Base-by-base conservation (phyloP, 2,888 invertebrate genomes). In the Diachrysia chrysitis region DNA sequence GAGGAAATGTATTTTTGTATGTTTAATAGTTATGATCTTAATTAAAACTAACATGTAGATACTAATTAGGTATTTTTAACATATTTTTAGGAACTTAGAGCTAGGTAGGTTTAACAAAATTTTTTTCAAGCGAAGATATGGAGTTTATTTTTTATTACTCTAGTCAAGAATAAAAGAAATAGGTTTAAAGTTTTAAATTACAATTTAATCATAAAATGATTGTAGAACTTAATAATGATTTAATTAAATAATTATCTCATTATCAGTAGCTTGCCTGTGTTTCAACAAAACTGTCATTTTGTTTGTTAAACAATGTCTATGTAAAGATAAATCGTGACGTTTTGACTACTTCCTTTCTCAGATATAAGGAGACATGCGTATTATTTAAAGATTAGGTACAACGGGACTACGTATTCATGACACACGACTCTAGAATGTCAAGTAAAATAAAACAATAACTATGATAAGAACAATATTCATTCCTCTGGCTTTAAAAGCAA, bases 401-500 rank as follows among this genome's bases (percentile, higher is more conserved):
- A 63, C 54, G 37, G 48, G 12, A 37, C 46, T 54, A 42, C 51
- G 17, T 42, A 69, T 62, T 9, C 5, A 58, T 16, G 46, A 64
- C 37, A 62, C 53, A 60, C 7, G 14, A 16, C 9, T 56, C 37
- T 23, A 29, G 55, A 61, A 64, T 56, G 63, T 61, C 32, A n/a
- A n/a, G 25, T 63, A n/a, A 53, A 16, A n/a, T 23, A 66, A 64
- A 42, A 58, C 19, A 55, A 57, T 60, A 48, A 55, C n/a, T 16
- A 61, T 58, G 46, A 55, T 32, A 60, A 29, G 54, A 73, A 70
- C 21, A 71, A 65, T 69, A 69, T 61, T 69, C 7, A 69, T 79
- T 77, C 77, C 79, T 77, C 79, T 75, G 79, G 79, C 79, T 79
- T 75, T 65, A 42, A 66, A 68, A 63, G 79, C 77, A 63, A 63